These are phyloP conservation scores for Vicugna pacos DNA, from an alignment of 2,113 vertebrate genomes.

Conservation along the genomic window DNA sequence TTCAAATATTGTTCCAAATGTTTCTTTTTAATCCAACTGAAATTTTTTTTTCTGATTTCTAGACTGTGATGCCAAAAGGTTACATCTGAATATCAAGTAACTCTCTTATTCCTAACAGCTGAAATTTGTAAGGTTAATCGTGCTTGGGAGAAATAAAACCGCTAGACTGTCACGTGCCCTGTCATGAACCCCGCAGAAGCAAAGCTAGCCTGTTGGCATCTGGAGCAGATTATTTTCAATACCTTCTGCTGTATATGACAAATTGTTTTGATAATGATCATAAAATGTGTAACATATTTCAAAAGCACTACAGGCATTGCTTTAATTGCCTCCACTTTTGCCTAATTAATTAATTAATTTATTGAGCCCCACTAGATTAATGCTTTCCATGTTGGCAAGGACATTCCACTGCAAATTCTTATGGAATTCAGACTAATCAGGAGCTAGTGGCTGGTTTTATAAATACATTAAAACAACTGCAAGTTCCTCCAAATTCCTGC, in stretches of 20 bases:
- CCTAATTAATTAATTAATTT: background rate
- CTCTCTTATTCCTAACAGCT: slow-evolving; percentile 13
- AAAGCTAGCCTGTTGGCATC: background rate
- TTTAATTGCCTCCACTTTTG: background rate
- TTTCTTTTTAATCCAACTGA: slow-evolving; percentile 14
- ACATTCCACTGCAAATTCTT: background rate
- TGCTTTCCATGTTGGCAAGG: background rate
- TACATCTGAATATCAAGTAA: slow-evolving; percentile 23
- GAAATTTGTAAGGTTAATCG: background rate
- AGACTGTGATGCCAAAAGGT: background rate
- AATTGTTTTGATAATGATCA: background rate
- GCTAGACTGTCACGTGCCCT: background rate
- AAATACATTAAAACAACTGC: background rate
- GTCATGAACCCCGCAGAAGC: background rate
- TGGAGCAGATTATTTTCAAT: background rate
- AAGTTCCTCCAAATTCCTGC: background rate
- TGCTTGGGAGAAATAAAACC: background rate
- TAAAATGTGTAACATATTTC: background rate
- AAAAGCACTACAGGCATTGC: background rate
- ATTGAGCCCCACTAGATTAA: background rate
- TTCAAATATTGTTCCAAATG: background rate
- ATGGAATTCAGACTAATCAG: background rate
- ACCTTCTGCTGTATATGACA: background rate
- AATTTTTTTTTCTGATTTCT: slow-evolving; percentile 18
- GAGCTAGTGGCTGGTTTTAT: background rate